Evolutionary conservation across 2,888 invertebrate species (phyloP).

Genomic region (Agriopis marginaria): DNA sequence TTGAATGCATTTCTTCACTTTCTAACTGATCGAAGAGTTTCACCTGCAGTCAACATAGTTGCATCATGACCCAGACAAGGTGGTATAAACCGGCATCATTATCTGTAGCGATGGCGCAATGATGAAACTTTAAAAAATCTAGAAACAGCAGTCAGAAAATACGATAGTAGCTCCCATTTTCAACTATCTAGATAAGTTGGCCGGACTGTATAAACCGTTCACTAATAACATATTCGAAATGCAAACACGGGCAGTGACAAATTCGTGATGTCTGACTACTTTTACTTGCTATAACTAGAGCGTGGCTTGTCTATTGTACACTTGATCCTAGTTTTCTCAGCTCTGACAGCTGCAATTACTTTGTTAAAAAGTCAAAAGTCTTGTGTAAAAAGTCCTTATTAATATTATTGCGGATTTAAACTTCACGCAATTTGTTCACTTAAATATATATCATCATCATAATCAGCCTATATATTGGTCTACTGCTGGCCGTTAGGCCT

Average conservation of each 20-base stretch:
- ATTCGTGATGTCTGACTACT: constrained; percentile 32
- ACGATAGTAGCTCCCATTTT: not conserved
- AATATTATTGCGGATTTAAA: no score
- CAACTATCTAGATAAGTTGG: not conserved
- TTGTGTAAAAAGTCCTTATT: no score
- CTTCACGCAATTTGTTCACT: no score
- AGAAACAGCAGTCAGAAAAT: not conserved
- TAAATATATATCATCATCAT: no score
- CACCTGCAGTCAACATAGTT: constrained; percentile 14
- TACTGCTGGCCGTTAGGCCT: no score
- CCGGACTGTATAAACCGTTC: not conserved
- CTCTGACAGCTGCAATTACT: no score
- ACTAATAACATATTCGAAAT: constrained; percentile 23
- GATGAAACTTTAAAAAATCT: not conserved
- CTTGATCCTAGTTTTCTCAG: no score
- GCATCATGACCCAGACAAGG: constrained; percentile 11
- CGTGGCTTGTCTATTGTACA: constrained; percentile 17
- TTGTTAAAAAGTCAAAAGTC: no score
- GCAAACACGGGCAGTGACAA: constrained; percentile 30
- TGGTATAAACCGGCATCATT: not conserved
- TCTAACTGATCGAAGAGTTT: constrained; percentile 15
- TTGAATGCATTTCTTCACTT: constrained; percentile 15
- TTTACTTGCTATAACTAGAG: constrained; percentile 33
- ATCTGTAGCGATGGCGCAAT: not conserved
- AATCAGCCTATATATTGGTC: no score